Percentiles rank a stretch among this genome's conserved stretches.
These are phyloP conservation scores for Micromesistius poutassou DNA, from an alignment of 2,797 vertebrate species.

Conservation along the genomic window DNA sequence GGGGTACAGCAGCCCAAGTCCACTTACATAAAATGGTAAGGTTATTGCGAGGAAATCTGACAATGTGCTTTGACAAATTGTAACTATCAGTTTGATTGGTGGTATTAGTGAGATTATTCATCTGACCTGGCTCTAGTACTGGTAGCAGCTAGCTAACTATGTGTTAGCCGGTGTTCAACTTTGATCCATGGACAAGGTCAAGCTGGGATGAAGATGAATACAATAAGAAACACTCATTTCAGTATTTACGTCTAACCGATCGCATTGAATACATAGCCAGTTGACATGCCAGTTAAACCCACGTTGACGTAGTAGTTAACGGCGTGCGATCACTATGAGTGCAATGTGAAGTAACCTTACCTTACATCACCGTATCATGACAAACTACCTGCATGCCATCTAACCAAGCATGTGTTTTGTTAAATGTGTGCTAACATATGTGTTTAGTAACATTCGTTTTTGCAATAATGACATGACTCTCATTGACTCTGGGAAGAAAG, in stretches of 20 bases:
- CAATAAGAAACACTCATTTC: not conserved
- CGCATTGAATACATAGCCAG: not conserved
- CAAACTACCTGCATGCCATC: not conserved
- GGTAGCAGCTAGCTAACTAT: constrained; percentile 34
- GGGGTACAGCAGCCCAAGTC: constrained; percentile 18
- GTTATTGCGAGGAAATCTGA: not conserved
- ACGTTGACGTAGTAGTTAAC: too few species aligned
- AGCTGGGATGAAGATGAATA: not conserved
- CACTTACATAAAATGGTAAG: constrained; percentile 68
- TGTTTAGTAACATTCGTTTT: not conserved
- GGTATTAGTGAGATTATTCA: not conserved
- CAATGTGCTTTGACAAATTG: too few species aligned
- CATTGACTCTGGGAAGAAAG: not conserved
- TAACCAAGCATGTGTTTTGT: not conserved
- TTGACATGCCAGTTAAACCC: too few species aligned
- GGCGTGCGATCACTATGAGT: too few species aligned
- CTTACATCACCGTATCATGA: too few species aligned
- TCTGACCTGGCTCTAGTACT: constrained; percentile 7
- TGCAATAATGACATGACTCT: not conserved
- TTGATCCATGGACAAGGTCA: constrained; percentile 60
- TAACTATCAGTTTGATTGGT: too few species aligned
- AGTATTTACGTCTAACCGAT: not conserved
- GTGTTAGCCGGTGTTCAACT: constrained; percentile 34
- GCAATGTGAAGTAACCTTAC: too few species aligned
- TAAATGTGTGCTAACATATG: not conserved